phyloP scores from a whole-genome alignment of 2,113 vertebrate species.

The Probosciger aterrimus region DNA sequence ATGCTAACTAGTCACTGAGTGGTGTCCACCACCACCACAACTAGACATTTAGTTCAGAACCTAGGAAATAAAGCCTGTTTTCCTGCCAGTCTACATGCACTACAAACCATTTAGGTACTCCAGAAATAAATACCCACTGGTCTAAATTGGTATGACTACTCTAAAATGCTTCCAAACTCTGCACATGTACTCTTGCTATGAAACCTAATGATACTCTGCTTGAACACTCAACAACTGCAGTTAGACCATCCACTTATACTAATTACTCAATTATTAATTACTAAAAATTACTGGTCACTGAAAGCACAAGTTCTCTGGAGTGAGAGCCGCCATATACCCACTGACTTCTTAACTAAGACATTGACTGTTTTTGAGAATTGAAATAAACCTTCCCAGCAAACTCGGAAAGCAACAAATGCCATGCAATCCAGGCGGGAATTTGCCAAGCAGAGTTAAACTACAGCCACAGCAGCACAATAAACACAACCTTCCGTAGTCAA shows the following conservation, averaged over 20 bases:
- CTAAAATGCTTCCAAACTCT: background rate
- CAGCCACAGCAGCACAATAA: background rate
- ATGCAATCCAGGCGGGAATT: background rate
- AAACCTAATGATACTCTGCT: background rate
- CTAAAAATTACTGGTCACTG: background rate
- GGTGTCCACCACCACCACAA: background rate
- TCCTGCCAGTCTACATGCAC: rapidly evolving
- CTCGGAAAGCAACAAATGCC: background rate
- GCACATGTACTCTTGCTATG: rapidly evolving
- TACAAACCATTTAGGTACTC: rapidly evolving
- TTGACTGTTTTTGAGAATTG: background rate
- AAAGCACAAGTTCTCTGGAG: background rate
- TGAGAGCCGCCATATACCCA: rapidly evolving
- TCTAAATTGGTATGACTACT: background rate
- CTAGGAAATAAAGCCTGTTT: background rate
- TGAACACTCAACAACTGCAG: background rate
- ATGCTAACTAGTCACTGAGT: rapidly evolving
- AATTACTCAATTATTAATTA: background rate
- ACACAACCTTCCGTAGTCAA: background rate
- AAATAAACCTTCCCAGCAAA: background rate
- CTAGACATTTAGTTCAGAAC: rapidly evolving
- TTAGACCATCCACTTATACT: background rate
- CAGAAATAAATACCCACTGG: background rate
- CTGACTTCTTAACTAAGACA: background rate
- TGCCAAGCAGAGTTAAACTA: background rate